Evolutionary conservation across 2,113 vertebrate genomes (phyloP).

Genomic region (Ondatra zibethicus): DNA sequence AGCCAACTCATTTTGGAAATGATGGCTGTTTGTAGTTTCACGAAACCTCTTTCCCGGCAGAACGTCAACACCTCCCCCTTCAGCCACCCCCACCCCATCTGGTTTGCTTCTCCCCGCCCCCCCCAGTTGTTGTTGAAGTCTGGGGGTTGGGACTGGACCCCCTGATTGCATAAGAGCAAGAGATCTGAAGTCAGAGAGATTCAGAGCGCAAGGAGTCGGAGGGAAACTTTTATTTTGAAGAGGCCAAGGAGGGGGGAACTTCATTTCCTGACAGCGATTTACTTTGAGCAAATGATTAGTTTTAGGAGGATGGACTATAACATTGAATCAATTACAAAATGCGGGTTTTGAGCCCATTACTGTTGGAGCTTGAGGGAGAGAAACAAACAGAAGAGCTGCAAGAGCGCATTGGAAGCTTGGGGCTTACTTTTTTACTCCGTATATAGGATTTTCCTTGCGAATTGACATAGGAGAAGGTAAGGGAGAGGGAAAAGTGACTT

Average conservation of each 20-base stretch:
- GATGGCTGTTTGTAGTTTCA: constrained; percentile 77
- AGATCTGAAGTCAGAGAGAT: constrained; percentile 74
- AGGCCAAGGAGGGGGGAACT: constrained; percentile 82
- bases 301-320: constrained; percentile 95
- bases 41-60: constrained; percentile 76
- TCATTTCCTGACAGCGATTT: constrained; percentile 98
- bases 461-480: constrained; percentile 85
- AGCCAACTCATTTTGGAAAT: constrained; percentile 76
- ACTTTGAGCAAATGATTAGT: constrained; percentile 96
- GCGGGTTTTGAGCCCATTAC: constrained; percentile 90
- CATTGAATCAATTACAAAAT: constrained; percentile 97
- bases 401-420: constrained; percentile 84
- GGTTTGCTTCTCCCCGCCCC: constrained; percentile 79
- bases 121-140: constrained; percentile 81
- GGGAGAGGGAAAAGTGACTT: constrained; percentile 57
- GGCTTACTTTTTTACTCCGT: constrained; percentile 85
- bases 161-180: constrained; percentile 87
- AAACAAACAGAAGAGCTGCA: constrained; percentile 77
- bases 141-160: constrained; percentile 82
- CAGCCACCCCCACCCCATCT: constrained; percentile 78
- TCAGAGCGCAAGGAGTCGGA: constrained; percentile 68
- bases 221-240: constrained; percentile 93
- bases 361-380: constrained; percentile 85
- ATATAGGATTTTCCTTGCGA: constrained; percentile 85
- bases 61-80: constrained; percentile 74